Evolutionary conservation across 2,888 invertebrate genomes (phyloP), one percentile per base, ranked within the genome.

Genomic region (Dysmachus trigonus): DNA sequence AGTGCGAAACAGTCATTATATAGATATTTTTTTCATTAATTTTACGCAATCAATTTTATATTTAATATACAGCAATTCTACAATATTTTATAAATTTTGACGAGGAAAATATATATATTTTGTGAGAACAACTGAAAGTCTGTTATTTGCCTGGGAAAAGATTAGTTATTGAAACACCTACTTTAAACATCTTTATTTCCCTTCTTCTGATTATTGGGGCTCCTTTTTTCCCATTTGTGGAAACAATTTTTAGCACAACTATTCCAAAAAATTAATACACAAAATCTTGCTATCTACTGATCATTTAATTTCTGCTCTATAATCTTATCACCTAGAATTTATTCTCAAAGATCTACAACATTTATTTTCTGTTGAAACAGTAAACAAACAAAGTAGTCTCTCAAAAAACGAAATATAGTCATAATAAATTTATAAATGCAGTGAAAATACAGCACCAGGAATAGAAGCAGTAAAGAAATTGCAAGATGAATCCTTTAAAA

Each of bases 401-500:
- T 33, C 73, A 73, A 33, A 73, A 73, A 62, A 62, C 27, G n/a
- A 31, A 73, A 73, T 73, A 33, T 73, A 15, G 27, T 18, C 6
- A 73, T 38, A 38, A 38, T 38, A 38, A 38, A 38, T 41, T 41
- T 41, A 73, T 73, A 33, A 73, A 73, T 73, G 73, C 33, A 73
- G 13, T 62, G 33, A 73, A n/a, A 73, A 73, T 73, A 31, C 27
- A 33, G 62, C 62, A 62, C 62, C 62, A 62, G 62, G 13, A 33
- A 33, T 33, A 73, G 73, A 33, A 33, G 73, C 31, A 73, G 73
- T 73, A 73, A 33, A 73, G 31, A 73, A 73, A 73, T 73, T 73
- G 31, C 27, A 77, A 38, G 38, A 77, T 73, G 73, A 73, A 73
- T 73, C 31, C 33, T 73, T 73, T 77, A 27, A 77, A 77, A 77